Conservation (phyloP, 1,140 invertebrate species). For the Trichogramma pretiosum region DNA sequence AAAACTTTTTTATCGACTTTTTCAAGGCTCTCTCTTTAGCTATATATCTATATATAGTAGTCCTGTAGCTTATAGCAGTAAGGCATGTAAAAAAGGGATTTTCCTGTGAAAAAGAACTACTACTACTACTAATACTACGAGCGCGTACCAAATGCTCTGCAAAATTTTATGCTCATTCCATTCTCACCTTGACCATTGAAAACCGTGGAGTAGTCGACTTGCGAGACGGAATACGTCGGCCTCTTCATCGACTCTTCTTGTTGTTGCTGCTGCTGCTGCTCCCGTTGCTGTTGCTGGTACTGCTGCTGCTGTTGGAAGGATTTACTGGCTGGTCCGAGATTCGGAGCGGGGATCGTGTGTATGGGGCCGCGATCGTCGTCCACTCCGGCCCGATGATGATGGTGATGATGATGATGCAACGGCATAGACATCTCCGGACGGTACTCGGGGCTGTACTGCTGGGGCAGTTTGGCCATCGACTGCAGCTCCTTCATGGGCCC, state of each 20-base stretch:
- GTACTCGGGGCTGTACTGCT: conserved; percentile 33
- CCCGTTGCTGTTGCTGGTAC: no score
- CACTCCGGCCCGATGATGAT: conserved; percentile 25
- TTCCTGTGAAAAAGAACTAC: background rate
- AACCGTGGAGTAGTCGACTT: conserved; percentile 15
- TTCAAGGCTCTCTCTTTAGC: no score
- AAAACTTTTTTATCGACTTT: no score
- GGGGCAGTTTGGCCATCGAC: conserved; percentile 28
- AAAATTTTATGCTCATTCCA: background rate
- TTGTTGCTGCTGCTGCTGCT: no score
- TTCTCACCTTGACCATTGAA: conserved; percentile 21
- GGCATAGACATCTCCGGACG: conserved; percentile 24
- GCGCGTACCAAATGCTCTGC: background rate
- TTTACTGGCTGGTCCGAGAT: conserved; percentile 49
- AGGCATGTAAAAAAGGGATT: background rate
- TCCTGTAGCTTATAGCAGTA: no score
- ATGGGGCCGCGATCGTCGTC: conserved; percentile 61
- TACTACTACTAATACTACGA: background rate
- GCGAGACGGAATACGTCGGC: conserved; percentile 9
- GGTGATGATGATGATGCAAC: conserved; percentile 17
- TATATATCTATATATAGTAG: background rate
- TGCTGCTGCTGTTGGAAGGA: conserved; percentile 18
- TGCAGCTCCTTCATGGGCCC: conserved; percentile 30
- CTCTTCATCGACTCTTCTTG: conserved; percentile 15
- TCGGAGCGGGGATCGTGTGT: conserved; percentile 73